Evolutionary conservation across 2,113 vertebrate genomes (phyloP).

Genomic region (Procapra przewalskii): DNA sequence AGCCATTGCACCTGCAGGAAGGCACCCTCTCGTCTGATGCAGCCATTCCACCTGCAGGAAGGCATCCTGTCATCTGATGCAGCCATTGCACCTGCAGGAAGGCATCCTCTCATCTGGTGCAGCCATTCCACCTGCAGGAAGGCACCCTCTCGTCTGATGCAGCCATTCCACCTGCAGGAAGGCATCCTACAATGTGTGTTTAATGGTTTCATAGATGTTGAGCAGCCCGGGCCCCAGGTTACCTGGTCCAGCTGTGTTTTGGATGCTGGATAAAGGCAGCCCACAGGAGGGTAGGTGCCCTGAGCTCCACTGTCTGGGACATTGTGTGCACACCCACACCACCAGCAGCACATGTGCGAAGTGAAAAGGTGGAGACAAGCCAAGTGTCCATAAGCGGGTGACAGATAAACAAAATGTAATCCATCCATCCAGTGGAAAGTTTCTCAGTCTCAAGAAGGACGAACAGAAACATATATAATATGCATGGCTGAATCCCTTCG

Average conservation of each 20-base stretch:
- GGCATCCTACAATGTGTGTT: accelerated
- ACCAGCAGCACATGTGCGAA: accelerated
- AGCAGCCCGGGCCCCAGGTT: accelerated
- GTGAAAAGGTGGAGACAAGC: too few species aligned
- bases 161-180: accelerated
- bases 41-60: accelerated
- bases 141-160: accelerated
- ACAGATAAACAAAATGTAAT: accelerated
- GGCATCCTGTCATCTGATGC: accelerated
- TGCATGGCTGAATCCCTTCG: not conserved
- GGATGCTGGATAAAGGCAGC: not conserved
- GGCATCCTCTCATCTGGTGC: too few species aligned
- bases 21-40: too few species aligned
- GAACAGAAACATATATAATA: not conserved
- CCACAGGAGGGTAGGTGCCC: accelerated
- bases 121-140: accelerated
- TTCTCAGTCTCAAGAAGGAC: not conserved
- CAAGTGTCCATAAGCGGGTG: accelerated
- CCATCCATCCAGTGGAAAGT: accelerated
- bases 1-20: too few species aligned
- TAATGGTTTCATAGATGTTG: accelerated
- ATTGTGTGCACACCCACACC: not conserved
- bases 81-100: not conserved
- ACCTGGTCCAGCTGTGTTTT: not conserved
- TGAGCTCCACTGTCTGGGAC: accelerated